phyloP scores from a whole-genome alignment of 1,140 invertebrate genomes.

The Portunus trituberculatus region DNA sequence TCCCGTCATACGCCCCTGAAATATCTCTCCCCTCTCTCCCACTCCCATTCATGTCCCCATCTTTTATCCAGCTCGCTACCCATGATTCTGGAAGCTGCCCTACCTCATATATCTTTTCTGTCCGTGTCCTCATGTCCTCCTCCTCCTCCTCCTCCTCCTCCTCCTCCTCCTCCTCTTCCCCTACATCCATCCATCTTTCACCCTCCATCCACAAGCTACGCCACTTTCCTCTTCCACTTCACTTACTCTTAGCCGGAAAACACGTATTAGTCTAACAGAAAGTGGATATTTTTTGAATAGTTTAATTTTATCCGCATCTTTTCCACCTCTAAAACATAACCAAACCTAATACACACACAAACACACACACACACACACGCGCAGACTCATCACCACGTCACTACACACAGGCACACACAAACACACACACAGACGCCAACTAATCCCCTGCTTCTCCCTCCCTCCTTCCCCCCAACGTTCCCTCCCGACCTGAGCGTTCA shows the following conservation, averaged over 20 bases:
- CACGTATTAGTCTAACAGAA: too few relatives aligned
- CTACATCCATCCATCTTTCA: too few relatives aligned
- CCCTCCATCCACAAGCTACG: too few relatives aligned
- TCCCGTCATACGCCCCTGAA: neutral
- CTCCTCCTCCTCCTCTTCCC: too few relatives aligned
- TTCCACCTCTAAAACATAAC: too few relatives aligned
- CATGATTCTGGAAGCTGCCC: too few relatives aligned
- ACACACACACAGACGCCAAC: neutral
- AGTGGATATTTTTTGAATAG: too few relatives aligned
- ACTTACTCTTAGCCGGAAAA: neutral
- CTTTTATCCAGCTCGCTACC: too few relatives aligned
- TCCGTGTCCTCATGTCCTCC: too few relatives aligned
- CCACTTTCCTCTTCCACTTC: neutral
- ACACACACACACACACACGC: conserved; percentile 28
- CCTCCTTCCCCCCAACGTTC: neutral
- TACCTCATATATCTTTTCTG: too few relatives aligned
- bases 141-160: too few relatives aligned
- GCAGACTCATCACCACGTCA: neutral
- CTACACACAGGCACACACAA: neutral
- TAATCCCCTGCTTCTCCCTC: neutral
- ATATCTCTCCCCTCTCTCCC: neutral
- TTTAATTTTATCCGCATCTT: neutral
- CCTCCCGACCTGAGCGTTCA: conserved; percentile 16
- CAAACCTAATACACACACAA: neutral
- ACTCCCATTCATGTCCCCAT: neutral